Base-by-base conservation (phyloP, 2,797 vertebrate species). In the Sebastes minor region DNA sequence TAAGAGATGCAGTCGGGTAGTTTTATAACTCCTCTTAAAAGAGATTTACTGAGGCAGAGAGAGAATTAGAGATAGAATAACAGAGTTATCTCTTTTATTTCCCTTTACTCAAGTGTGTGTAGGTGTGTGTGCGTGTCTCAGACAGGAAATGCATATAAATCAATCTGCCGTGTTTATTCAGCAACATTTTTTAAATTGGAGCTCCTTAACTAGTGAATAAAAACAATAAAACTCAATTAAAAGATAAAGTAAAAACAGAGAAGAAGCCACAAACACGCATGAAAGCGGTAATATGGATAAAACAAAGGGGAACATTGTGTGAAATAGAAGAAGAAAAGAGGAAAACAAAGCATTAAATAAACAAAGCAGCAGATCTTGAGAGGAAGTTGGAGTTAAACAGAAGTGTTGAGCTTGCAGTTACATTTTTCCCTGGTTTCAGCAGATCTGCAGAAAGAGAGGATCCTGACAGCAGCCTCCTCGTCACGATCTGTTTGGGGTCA, bases 11-110 rank as follows among this genome's bases (percentile, higher is more conserved):
- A 61, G 83, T 33, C 13, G 33, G 25, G 46, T 72, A n/a, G 79
- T 81, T 86, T 88, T 83, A 88, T 81, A 65, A 56, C 80, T 68
- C 30, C 57, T 85, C 84, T 77, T 86, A 83, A 83, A 88, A 76
- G 71, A 88, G 78, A 90, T 90, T 84, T 74, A 86, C 20, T 59
- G 69, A 71, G 71, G 27, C 16, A 22, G 35, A 70, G 59, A 66
- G 67, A 67, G 64, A 76, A 81, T 69, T 71, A 71, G n/a, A 85
- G 28, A 62, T 66, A 62, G 16, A 70, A 78, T 59, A 73, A 69
- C 59, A 81, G 32, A 75, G 59, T 76, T 82, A 72, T 78, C 67
- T 56, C 62, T 56, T 74, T 65, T 64, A 64, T 86, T 63, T 70
- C 71, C 64, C 32, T 32, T 4, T 27, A 2, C 38, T 30, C 20